Conservation (phyloP, 2,113 vertebrate genomes). For the Thunnus maccoyii region DNA sequence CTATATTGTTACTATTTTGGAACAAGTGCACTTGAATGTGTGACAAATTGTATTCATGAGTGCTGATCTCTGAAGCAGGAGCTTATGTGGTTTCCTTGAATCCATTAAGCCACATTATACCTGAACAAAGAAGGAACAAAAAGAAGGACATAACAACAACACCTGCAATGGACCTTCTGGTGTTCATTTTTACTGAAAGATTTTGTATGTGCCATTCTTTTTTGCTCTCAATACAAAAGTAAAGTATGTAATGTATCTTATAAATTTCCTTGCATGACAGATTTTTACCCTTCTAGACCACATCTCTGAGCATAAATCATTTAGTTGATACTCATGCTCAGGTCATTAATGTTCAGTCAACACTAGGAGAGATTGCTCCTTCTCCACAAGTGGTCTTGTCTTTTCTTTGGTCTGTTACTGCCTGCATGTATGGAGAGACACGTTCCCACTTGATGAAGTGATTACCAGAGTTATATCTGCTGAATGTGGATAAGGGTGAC, state of each 20-base stretch:
- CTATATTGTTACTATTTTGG: not conserved
- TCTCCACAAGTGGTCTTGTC: not conserved
- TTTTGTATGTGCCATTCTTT: no score
- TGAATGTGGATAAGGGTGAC: not conserved
- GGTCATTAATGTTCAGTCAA: no score
- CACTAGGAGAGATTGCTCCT: not conserved
- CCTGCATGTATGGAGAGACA: not conserved
- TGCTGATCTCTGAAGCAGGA: not conserved
- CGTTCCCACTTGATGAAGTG: not conserved
- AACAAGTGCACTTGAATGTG: not conserved
- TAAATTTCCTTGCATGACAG: no score
- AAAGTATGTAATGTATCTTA: no score
- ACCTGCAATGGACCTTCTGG: no score
- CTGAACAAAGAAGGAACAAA: not conserved
- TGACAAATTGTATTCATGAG: not conserved
- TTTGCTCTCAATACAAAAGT: no score
- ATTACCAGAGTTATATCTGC: slow-evolving; percentile 3
- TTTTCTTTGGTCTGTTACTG: not conserved
- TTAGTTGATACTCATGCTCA: not conserved
- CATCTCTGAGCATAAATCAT: no score
- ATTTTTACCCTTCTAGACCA: no score
- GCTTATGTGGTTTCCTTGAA: no score
- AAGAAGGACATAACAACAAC: not conserved
- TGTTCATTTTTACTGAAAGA: no score
- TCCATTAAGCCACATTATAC: not conserved